Evolutionary conservation across 2,113 vertebrate species (phyloP).

Genomic region (Hippocampus abdominalis): DNA sequence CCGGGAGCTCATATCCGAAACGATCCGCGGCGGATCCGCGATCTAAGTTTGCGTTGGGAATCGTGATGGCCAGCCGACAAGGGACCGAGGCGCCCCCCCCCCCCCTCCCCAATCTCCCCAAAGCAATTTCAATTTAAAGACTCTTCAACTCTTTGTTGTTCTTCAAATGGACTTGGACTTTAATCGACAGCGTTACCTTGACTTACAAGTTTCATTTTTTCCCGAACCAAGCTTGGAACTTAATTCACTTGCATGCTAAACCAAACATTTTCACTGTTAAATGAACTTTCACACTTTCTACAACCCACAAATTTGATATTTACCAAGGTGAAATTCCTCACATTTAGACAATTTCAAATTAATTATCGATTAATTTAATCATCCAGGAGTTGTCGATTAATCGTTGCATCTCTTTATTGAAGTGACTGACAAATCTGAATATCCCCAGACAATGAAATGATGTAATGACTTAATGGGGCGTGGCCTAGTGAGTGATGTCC

Average conservation of each 20-base stretch:
- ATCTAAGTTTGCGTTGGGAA: constrained; percentile 13
- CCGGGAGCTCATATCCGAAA: constrained; percentile 1
- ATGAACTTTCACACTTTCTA: no score
- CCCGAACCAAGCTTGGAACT: background rate
- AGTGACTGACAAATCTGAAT: no score
- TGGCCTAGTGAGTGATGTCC: no score
- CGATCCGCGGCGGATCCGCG: constrained; percentile 22
- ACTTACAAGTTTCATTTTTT: constrained; percentile 8
- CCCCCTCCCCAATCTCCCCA: constrained; percentile 7
- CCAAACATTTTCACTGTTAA: no score
- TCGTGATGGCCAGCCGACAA: constrained; percentile 10
- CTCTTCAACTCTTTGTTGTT: constrained; percentile 34
- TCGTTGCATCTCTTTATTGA: no score
- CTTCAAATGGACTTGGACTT: constrained; percentile 58
- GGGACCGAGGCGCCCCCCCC: constrained; percentile 29
- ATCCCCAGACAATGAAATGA: no score
- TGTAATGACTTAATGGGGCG: no score
- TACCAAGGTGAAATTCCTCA: no score
- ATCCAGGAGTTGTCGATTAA: no score
- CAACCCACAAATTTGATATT: no score
- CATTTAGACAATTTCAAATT: no score
- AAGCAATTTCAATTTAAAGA: constrained; percentile 54
- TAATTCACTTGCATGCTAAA: background rate
- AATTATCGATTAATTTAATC: no score
- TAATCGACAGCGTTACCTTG: constrained; percentile 28